Evolutionary conservation across 2,113 vertebrate genomes (phyloP).

Genomic region (zebrafish (Danio rerio)): DNA sequence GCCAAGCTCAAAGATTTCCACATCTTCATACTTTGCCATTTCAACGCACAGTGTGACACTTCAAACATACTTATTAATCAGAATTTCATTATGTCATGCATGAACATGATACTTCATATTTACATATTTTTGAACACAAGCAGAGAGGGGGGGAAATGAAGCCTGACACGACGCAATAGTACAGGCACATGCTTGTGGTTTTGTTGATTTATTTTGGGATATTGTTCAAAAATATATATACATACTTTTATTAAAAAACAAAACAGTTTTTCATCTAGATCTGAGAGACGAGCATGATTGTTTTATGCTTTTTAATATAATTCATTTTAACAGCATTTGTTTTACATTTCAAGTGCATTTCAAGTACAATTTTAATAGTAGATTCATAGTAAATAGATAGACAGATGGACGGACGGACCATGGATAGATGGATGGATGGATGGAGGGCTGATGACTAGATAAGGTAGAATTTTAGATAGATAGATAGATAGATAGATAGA

Average conservation of each 20-base stretch:
- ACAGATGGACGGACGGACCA: too few species aligned
- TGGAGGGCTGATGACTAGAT: too few species aligned
- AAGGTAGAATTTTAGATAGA: too few species aligned
- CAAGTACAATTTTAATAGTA: too few species aligned
- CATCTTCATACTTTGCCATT: background rate
- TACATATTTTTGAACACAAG: background rate
- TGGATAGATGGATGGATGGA: too few species aligned
- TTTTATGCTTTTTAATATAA: too few species aligned
- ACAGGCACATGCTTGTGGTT: background rate
- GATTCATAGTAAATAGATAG: too few species aligned
- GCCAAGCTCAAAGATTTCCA: background rate
- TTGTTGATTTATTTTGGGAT: background rate
- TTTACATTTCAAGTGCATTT: too few species aligned
- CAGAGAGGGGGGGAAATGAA: background rate
- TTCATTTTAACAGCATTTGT: too few species aligned
- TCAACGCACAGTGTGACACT: background rate
- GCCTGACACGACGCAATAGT: background rate
- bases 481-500: too few species aligned
- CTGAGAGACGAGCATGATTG: background rate
- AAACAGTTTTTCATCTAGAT: background rate
- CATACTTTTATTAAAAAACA: background rate
- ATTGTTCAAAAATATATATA: background rate
- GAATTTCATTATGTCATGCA: background rate
- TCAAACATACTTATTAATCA: background rate
- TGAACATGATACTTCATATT: background rate